Conservation (phyloP, 64 coral and sea anemone species). For the Actinia equina region DNA sequence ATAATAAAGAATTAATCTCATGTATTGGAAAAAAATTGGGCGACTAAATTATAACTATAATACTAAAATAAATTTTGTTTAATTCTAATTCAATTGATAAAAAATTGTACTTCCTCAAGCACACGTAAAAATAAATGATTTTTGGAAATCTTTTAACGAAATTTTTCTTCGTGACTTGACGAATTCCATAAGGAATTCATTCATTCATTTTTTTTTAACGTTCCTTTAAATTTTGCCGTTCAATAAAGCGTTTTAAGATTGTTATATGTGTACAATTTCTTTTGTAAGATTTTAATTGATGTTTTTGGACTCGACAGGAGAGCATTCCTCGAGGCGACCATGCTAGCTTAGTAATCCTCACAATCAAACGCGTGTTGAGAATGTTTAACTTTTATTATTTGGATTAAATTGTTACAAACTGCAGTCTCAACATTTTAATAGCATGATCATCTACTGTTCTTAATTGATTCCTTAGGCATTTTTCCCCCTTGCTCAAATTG, state of each 20-base stretch:
- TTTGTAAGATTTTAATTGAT: not conserved
- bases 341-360: not conserved
- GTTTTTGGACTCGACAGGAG: not conserved
- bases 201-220: too few relatives aligned
- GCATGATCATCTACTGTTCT: not conserved
- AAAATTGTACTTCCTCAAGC: too few relatives aligned
- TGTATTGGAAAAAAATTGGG: not conserved
- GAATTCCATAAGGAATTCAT: too few relatives aligned
- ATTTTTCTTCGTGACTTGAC: too few relatives aligned
- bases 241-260: not conserved
- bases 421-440: not conserved
- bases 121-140: too few relatives aligned
- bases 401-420: conserved; percentile 5
- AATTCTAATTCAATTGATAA: not conserved
- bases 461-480: not conserved
- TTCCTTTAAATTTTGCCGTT: not conserved
- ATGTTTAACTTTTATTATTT: not conserved
- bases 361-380: not conserved
- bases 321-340: not conserved
- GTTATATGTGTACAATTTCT: not conserved
- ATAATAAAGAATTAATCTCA: not conserved
- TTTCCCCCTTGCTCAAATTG: not conserved
- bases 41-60: not conserved
- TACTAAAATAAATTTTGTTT: not conserved
- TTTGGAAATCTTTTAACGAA: too few relatives aligned